These are phyloP conservation scores for Axea sp. DNA, from an alignment of 2,888 invertebrate genomes.

Conservation along the genomic window DNA sequence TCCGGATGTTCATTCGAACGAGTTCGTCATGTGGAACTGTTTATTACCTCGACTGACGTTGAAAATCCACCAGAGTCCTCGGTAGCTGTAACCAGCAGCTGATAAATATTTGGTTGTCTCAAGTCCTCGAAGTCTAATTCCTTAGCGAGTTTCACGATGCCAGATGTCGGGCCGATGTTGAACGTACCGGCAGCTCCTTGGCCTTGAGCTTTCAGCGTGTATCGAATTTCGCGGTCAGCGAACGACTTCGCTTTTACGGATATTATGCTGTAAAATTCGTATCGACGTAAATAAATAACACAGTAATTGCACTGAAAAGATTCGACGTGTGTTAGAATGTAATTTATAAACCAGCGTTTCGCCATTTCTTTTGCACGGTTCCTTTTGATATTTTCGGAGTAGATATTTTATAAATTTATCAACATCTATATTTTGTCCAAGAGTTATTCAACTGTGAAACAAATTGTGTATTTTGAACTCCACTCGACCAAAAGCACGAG, in stretches of 20 bases:
- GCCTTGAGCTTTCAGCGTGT: constrained; percentile 95
- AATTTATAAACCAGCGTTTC: too few relatives aligned
- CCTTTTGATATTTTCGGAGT: too few relatives aligned
- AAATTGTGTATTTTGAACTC: too few relatives aligned
- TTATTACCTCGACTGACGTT: constrained; percentile 91
- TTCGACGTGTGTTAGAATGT: too few relatives aligned
- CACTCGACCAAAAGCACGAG: too few relatives aligned
- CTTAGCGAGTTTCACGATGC: constrained; percentile 96
- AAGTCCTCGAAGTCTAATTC: constrained; percentile 98
- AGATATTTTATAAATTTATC: too few relatives aligned
- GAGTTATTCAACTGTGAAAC: too few relatives aligned
- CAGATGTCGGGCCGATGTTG: constrained; percentile 95
- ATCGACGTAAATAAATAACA: constrained; percentile 4
- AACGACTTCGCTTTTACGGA: constrained; percentile 98
- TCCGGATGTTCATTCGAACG: constrained; percentile 4
- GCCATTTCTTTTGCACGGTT: too few relatives aligned
- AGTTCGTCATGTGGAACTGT: constrained; percentile 7
- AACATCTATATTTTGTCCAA: too few relatives aligned
- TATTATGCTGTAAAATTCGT: constrained; percentile 86
- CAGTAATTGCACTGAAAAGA: too few relatives aligned
- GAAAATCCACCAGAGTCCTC: constrained; percentile 99
- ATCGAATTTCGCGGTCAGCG: constrained; percentile 97
- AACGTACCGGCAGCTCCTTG: constrained; percentile 95
- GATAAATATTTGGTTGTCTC: constrained; percentile 95
- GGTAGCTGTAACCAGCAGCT: constrained; percentile 94